Evolutionary conservation across 2,888 invertebrate genomes (phyloP).

Genomic region (Biston stratarius): DNA sequence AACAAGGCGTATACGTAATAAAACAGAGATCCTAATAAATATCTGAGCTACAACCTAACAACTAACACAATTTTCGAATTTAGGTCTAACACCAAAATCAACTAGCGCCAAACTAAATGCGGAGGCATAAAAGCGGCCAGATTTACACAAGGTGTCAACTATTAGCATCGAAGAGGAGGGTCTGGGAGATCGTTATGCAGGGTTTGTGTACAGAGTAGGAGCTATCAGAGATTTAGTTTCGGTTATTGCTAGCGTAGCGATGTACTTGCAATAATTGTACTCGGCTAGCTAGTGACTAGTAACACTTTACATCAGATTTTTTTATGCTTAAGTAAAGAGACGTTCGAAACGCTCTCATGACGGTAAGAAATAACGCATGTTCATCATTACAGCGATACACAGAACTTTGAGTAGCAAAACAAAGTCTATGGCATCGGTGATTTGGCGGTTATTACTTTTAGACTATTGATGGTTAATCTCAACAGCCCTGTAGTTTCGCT

Average conservation of each 20-base stretch:
- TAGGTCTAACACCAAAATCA: conserved; percentile 17
- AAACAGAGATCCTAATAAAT: conserved; percentile 8
- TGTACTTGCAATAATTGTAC: no score
- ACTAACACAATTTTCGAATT: conserved; percentile 14
- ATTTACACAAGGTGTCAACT: conserved; percentile 48
- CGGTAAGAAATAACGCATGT: no score
- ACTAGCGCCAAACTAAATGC: conserved; percentile 19
- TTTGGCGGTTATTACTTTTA: no score
- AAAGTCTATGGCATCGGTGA: no score
- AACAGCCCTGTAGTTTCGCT: no score
- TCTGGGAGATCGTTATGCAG: conserved; percentile 20
- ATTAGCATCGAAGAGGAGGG: conserved; percentile 43
- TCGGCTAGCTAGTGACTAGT: no score
- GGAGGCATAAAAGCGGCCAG: conserved; percentile 36
- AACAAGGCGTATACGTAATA: background rate
- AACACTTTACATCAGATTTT: no score
- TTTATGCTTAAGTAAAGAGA: no score
- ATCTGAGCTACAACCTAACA: background rate
- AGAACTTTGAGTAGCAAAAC: no score
- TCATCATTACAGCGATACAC: no score
- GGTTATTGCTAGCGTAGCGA: background rate
- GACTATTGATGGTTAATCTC: no score
- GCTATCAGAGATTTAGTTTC: background rate
- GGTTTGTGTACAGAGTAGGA: conserved; percentile 7
- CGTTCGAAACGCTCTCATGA: no score